Conservation (phyloP, 2,113 vertebrate genomes). For the Istiophorus platypterus region DNA sequence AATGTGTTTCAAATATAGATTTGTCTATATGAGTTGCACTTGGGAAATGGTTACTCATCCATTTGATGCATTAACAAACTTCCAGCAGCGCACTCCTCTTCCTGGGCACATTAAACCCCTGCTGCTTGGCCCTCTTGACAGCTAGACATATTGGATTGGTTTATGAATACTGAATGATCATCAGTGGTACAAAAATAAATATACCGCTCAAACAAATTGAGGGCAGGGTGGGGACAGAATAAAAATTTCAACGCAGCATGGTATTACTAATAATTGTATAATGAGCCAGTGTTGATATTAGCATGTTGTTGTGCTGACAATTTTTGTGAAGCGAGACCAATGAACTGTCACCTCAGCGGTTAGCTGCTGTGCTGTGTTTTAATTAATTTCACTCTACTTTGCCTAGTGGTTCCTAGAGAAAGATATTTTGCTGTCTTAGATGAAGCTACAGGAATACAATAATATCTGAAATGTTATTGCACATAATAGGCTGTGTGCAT, state of each 20-base stretch:
- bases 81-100: slow-evolving; percentile 49
- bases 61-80: slow-evolving; percentile 53
- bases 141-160: slow-evolving; percentile 12
- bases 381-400: neutral
- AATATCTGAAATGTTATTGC: slow-evolving; percentile 5
- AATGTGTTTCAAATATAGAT: slow-evolving; percentile 49
- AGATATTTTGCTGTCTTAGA: neutral
- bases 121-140: slow-evolving; percentile 32
- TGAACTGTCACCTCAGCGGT: neutral
- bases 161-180: slow-evolving; percentile 53
- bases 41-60: slow-evolving; percentile 62
- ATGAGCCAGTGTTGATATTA: neutral
- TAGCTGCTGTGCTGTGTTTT: neutral
- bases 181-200: slow-evolving; percentile 42
- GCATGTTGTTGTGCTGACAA: neutral
- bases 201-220: slow-evolving; percentile 20
- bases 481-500: too few species aligned
- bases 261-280: slow-evolving; percentile 8
- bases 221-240: slow-evolving; percentile 1
- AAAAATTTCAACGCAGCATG: slow-evolving; percentile 4
- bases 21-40: slow-evolving; percentile 3
- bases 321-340: neutral
- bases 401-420: neutral
- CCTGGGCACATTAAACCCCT: slow-evolving; percentile 33
- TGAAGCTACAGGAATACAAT: neutral